These are phyloP conservation scores for Phoebastria nigripes DNA, from an alignment of 2,797 vertebrate genomes.

Conservation along the genomic window DNA sequence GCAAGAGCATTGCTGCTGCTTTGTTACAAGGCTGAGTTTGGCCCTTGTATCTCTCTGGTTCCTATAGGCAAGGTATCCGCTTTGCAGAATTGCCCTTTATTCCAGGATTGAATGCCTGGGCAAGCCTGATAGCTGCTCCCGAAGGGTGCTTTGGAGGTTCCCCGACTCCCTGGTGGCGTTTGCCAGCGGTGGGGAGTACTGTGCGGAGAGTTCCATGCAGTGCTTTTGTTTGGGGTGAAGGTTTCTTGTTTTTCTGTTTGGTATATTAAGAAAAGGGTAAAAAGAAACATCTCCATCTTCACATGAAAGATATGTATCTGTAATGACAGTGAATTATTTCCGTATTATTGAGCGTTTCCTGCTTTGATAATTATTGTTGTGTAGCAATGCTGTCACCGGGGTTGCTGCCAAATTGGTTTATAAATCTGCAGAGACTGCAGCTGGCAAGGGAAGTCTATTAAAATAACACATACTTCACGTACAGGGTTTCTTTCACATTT, in stretches of 20 bases:
- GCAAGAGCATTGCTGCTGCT: background rate
- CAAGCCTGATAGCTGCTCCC: background rate
- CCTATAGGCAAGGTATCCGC: background rate
- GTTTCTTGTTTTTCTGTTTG: background rate
- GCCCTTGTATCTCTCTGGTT: background rate
- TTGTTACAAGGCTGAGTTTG: background rate
- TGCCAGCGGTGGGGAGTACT: background rate
- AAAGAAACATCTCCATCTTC: background rate
- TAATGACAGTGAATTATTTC: conserved; percentile 12
- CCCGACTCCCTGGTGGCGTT: background rate
- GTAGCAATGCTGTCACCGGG: background rate
- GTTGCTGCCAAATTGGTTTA: conserved; percentile 8
- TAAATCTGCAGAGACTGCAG: conserved; percentile 26
- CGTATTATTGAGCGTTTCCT: background rate
- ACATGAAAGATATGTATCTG: background rate
- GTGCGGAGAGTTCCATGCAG: background rate
- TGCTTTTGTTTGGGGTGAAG: background rate
- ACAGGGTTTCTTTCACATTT: background rate
- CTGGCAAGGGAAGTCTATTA: background rate
- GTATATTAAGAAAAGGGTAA: background rate
- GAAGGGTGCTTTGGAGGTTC: background rate
- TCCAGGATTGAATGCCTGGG: background rate
- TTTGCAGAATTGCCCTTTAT: background rate
- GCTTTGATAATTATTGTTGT: conserved; percentile 28
- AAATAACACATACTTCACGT: background rate